Evolutionary conservation across 2,113 vertebrate genomes (phyloP).

Genomic region (Columba livia): DNA sequence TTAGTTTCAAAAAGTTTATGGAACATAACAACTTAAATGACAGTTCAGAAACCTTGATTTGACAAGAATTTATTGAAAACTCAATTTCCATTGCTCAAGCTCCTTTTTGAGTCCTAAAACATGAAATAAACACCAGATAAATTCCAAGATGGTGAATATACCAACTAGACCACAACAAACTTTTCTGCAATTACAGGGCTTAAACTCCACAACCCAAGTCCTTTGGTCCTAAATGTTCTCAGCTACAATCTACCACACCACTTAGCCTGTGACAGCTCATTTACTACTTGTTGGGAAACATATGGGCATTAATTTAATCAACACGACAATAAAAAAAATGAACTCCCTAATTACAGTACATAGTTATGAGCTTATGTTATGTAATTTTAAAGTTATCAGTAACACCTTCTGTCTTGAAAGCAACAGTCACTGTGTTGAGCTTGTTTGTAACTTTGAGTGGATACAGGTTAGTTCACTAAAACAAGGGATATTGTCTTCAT

Average conservation of each 20-base stretch:
- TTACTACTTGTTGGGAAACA: neutral
- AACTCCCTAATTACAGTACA: neutral
- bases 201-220: neutral
- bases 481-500: accelerated
- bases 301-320: neutral
- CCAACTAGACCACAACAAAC: neutral
- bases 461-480: neutral
- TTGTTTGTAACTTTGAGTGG: neutral
- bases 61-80: neutral
- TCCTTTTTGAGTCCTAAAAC: neutral
- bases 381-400: neutral
- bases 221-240: neutral
- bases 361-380: neutral
- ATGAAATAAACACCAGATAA: neutral
- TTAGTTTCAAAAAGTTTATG: neutral
- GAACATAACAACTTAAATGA: neutral
- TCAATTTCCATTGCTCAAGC: neutral
- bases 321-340: neutral
- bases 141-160: neutral
- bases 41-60: neutral
- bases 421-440: neutral
- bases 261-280: neutral
- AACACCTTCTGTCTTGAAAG: neutral
- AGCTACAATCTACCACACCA: neutral
- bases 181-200: neutral